A percentile compares a stretch with the other conserved stretches of the same genome.
Conservation (phyloP, 2,113 vertebrate species). For the Ivindomyrus marchei region DNA sequence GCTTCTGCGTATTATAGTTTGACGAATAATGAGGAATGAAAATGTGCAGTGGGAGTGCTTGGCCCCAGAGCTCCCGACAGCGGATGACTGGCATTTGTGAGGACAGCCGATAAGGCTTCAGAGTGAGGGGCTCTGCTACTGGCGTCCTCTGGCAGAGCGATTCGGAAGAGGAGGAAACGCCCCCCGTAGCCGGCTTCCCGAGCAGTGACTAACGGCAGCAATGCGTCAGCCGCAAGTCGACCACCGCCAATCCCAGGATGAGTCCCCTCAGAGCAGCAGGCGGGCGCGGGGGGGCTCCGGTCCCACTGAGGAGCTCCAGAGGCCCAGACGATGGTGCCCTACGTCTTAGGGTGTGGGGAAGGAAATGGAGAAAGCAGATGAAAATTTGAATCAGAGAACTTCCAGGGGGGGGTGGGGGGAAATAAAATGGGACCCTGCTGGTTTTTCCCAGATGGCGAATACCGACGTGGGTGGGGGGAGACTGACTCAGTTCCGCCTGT, state of each 20-base stretch:
- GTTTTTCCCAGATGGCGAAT: background rate
- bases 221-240: background rate
- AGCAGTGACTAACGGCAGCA: background rate
- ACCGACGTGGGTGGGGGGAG: background rate
- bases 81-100: background rate
- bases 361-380: background rate
- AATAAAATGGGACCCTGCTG: background rate
- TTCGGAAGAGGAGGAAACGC: background rate
- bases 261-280: background rate
- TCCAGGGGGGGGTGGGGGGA: background rate
- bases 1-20: background rate
- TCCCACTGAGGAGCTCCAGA: background rate
- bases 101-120: background rate
- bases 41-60: background rate
- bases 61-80: background rate
- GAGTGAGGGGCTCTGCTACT: background rate
- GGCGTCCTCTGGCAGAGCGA: background rate
- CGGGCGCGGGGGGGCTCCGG: background rate
- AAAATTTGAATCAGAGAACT: background rate
- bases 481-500: background rate
- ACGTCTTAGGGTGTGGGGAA: background rate
- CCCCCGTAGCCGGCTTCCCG: background rate
- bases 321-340: background rate
- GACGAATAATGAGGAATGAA: background rate
- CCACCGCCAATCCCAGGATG: background rate